Percentiles rank a stretch among this genome's conserved stretches.
phyloP scores from a whole-genome alignment of 2,113 vertebrate genomes.

The Tupaia chinensis region DNA sequence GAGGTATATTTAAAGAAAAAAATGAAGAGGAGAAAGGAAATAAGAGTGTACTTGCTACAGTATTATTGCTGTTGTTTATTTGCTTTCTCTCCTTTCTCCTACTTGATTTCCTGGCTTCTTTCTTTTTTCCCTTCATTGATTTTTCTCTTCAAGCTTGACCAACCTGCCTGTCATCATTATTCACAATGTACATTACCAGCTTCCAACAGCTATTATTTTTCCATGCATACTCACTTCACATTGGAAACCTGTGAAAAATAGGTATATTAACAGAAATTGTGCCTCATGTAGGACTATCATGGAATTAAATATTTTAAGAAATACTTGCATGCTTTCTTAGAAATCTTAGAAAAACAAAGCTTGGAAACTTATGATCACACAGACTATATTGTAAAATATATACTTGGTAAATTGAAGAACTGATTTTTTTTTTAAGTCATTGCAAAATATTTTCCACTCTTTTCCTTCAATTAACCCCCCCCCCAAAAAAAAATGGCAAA shows the following conservation, averaged over 20 bases:
- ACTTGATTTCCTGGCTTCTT: neutral
- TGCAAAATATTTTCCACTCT: neutral
- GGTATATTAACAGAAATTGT: neutral
- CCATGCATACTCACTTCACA: neutral
- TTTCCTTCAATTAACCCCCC: conserved; percentile 21
- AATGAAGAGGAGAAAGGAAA: neutral
- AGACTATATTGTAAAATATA: neutral
- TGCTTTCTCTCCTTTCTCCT: neutral
- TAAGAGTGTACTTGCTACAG: neutral
- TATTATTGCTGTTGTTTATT: neutral
- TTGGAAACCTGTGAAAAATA: neutral
- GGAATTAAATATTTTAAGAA: neutral
- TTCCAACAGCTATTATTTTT: conserved; percentile 13
- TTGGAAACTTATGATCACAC: neutral
- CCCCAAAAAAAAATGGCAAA: neutral
- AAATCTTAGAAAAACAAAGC: neutral
- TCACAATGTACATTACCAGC: neutral
- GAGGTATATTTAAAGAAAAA: neutral
- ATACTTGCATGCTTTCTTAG: neutral
- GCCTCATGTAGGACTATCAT: neutral
- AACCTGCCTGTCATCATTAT: neutral
- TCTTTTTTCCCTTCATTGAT: neutral
- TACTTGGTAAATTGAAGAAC: neutral
- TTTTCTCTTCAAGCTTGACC: conserved; percentile 40
- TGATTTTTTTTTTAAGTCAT: neutral